Base-by-base conservation (phyloP, 2,113 vertebrate species). In the Charadrius vociferus region DNA sequence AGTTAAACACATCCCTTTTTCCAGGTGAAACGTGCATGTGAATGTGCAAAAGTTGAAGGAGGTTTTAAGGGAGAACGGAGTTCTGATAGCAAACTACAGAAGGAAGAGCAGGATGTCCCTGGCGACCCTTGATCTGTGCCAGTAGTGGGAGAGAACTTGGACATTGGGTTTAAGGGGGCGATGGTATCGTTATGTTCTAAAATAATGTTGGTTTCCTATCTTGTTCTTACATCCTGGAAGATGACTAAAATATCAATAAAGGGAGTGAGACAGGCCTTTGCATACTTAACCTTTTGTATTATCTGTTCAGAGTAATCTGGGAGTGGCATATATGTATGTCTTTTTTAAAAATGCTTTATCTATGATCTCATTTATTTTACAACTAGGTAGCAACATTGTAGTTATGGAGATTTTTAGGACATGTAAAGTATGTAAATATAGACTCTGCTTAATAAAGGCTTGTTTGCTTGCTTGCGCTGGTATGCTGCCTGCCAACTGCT, bases 401-500 rank as follows among this genome's bases (percentile, higher is more conserved):
- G 15, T 56, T 73, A 61, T 4, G 10, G 32, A 71, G 41, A 63
- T 59, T 81, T 80, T 93, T 82, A 81, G 50, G n/a, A 59, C 41
- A 56, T 72, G 5, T 14, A 43, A 66, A 74, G 26, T 74, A 59
- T 52, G 43, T 27, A 68, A 90, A 66, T 93, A 56, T 2, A 85
- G 62, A 34, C 29, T 75, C 3, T 81, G 22, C 59, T 71, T 96
- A 95, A 65, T 91, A 97, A 92, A 63, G 84, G 15, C 73, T 93
- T 61, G 55, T 80, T 95, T 90, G 37, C 80, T 95, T 90, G 36
- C 63, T 36, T 53, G 39, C 36, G 12, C n/a, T 91, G 39, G 9
- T 75, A 13, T 73, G 32, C 68, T 82, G 18, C 77, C 95, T 97
- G 93, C 88, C 93, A 97, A 41, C 41, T 74, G 23, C 84, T 89